Evolutionary conservation across 35 echinoderm and acorn worm genomes (phyloP).

Genomic region (Lytechinus pictus): DNA sequence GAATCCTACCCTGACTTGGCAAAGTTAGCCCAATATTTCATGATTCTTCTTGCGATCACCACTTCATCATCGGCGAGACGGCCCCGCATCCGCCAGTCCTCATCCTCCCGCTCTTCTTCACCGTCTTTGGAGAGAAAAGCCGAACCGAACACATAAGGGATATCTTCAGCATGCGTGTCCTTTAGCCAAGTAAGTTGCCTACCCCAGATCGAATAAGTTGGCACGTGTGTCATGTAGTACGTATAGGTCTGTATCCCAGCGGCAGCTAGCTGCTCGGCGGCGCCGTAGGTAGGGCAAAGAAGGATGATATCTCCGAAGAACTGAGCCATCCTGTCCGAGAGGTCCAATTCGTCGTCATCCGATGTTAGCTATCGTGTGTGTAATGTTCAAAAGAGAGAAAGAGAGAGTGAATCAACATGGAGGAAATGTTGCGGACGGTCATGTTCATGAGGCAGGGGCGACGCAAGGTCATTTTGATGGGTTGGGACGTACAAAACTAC

Average conservation of each 20-base stretch:
- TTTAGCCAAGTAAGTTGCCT: background rate
- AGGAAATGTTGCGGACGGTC: too few relatives aligned
- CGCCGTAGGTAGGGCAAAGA: background rate
- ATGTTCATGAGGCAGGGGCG: too few relatives aligned
- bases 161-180: background rate
- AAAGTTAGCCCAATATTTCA: conserved; percentile 26
- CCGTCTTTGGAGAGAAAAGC: background rate
- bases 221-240: background rate
- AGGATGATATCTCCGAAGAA: background rate
- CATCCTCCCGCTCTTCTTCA: background rate
- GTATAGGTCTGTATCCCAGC: background rate
- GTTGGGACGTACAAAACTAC: too few relatives aligned
- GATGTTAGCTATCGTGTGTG: background rate
- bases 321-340: background rate
- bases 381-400: background rate
- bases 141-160: conserved; percentile 8
- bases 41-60: background rate
- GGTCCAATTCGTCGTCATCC: background rate
- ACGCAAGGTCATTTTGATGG: too few relatives aligned
- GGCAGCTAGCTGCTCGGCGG: background rate
- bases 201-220: background rate
- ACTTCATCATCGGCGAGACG: conserved; percentile 18
- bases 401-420: background rate
- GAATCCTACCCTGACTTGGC: background rate
- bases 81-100: background rate